phyloP scores from a whole-genome alignment of 2,797 vertebrate genomes.

The Allobates femoralis region DNA sequence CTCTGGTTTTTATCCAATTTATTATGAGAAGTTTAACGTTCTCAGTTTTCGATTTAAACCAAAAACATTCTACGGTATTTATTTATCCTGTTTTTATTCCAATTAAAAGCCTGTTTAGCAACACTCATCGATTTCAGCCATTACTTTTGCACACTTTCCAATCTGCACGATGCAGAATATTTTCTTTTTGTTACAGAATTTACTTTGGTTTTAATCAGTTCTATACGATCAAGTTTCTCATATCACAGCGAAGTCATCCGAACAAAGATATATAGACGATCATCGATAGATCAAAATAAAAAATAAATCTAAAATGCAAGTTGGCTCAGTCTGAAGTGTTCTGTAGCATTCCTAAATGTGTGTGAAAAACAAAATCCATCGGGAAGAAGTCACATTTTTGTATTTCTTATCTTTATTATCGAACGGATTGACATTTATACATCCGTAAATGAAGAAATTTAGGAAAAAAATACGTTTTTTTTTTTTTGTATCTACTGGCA shows the following conservation, averaged over 20 bases:
- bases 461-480: too few species aligned
- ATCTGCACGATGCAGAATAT: constrained; percentile 57
- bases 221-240: constrained; percentile 53
- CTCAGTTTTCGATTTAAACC: too few species aligned
- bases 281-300: not conserved
- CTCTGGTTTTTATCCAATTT: too few species aligned
- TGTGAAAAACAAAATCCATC: not conserved
- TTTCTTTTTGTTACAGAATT: constrained; percentile 64
- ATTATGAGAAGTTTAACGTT: too few species aligned
- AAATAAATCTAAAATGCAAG: constrained; percentile 12
- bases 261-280: constrained; percentile 66
- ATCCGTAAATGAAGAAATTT: not conserved
- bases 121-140: constrained; percentile 54
- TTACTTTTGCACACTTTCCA: constrained; percentile 67
- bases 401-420: not conserved
- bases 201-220: constrained; percentile 65
- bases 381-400: not conserved
- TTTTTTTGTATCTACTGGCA: too few species aligned
- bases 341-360: not conserved
- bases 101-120: constrained; percentile 70
- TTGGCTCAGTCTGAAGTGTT: not conserved
- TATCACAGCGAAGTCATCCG: constrained; percentile 49
- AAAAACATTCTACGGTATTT: not conserved
- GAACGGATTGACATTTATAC: not conserved
- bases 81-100: not conserved